Evolutionary conservation across 1,140 invertebrate genomes (phyloP).

Genomic region (Acromyrmex charruanus): DNA sequence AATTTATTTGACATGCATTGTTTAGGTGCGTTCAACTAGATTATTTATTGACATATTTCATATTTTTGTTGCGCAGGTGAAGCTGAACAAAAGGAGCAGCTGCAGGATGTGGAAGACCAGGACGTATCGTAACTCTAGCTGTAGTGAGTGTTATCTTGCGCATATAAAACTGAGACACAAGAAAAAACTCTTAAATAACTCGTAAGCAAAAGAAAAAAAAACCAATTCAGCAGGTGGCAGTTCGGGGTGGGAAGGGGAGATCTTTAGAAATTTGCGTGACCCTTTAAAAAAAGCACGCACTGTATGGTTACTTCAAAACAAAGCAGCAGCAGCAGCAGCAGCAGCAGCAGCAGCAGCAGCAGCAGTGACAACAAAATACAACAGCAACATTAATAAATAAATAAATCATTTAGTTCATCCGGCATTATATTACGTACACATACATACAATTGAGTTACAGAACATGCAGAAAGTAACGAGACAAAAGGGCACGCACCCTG

Average conservation of each 20-base stretch:
- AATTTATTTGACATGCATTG: constrained; percentile 24
- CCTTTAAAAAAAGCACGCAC: constrained; percentile 78
- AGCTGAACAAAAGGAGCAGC: constrained; percentile 94
- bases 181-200: constrained; percentile 86
- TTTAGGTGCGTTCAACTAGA: not conserved
- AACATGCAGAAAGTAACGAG: constrained; percentile 78
- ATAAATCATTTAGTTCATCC: constrained; percentile 59
- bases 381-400: constrained; percentile 61
- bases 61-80: constrained; percentile 89
- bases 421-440: constrained; percentile 56
- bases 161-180: constrained; percentile 85
- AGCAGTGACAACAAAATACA: constrained; percentile 25
- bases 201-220: constrained; percentile 86
- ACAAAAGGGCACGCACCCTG: constrained; percentile 75
- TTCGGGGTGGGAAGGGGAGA: constrained; percentile 80
- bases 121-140: constrained; percentile 94
- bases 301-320: constrained; percentile 81
- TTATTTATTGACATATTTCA: constrained; percentile 21
- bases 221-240: constrained; percentile 82
- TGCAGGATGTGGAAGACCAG: constrained; percentile 97
- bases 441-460: constrained; percentile 77
- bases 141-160: constrained; percentile 86
- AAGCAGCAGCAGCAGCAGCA: constrained; percentile 34
- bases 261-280: constrained; percentile 84
- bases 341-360: constrained; percentile 25